These are phyloP conservation scores for Theristus sp. DNA, from an alignment of 2,888 invertebrate species.

Conservation along the genomic window DNA sequence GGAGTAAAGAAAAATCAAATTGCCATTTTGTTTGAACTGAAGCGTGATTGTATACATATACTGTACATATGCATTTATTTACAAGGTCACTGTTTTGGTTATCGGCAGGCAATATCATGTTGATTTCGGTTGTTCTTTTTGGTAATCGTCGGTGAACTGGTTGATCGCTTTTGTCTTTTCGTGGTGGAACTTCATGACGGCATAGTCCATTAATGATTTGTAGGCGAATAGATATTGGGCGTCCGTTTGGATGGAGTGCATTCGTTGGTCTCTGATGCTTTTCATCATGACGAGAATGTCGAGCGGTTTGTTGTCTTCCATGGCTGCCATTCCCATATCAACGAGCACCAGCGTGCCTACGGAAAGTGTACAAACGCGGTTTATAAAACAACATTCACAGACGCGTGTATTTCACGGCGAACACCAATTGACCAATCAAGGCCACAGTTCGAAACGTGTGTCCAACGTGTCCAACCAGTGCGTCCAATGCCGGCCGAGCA, in stretches of 20 bases:
- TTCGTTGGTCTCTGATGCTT: background rate
- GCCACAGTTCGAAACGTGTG: too few relatives aligned
- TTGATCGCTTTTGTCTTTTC: background rate
- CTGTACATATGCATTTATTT: background rate
- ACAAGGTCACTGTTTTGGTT: background rate
- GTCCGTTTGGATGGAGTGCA: background rate
- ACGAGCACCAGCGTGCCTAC: background rate
- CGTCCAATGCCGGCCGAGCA: too few relatives aligned
- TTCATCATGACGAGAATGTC: background rate
- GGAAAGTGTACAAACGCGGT: too few relatives aligned
- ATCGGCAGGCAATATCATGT: background rate
- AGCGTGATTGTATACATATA: too few relatives aligned
- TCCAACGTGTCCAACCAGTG: too few relatives aligned
- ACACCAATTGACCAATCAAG: background rate
- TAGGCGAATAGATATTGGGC: background rate
- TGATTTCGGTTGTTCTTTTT: background rate
- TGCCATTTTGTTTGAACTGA: too few relatives aligned
- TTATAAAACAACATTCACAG: too few relatives aligned
- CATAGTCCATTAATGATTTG: background rate
- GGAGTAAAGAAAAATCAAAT: too few relatives aligned
- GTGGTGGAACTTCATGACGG: background rate
- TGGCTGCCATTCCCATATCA: background rate
- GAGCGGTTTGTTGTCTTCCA: background rate
- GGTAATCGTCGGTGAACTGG: background rate
- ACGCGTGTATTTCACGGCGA: too few relatives aligned